Percentiles rank a stretch among this genome's conserved stretches.
Evolutionary conservation across 2,888 invertebrate species (phyloP).

Genomic region (Ectemnius lituratus): DNA sequence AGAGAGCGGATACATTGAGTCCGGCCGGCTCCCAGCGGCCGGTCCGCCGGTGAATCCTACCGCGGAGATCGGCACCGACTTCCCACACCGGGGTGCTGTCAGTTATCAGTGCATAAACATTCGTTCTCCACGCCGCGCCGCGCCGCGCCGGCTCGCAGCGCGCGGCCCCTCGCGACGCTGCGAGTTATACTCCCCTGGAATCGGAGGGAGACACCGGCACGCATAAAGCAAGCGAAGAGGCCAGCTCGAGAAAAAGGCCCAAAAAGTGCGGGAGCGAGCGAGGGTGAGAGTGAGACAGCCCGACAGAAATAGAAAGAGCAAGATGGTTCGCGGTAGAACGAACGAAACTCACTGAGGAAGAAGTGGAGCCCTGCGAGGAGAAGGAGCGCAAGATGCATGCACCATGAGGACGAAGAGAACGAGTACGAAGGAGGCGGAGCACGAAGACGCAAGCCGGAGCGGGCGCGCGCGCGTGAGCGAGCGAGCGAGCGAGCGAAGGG

Average conservation of each 20-base stretch:
- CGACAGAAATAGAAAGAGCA: no score
- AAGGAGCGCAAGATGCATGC: conserved; percentile 10
- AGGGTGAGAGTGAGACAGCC: no score
- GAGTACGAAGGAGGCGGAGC: conserved; percentile 50
- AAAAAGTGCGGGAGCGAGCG: conserved; percentile 1
- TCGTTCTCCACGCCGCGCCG: conserved; percentile 64
- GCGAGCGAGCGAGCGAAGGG: conserved; percentile 41
- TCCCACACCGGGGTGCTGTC: conserved; percentile 60
- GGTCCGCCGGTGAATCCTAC: conserved; percentile 30
- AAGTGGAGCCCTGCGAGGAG: conserved; percentile 18
- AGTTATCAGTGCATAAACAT: conserved; percentile 71
- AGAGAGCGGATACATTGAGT: background rate
- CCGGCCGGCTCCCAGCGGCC: conserved; percentile 11
- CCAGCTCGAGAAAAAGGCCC: background rate
- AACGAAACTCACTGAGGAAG: conserved; percentile 6
- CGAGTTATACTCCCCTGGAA: conserved; percentile 60
- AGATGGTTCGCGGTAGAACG: background rate
- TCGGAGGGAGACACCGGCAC: conserved; percentile 54
- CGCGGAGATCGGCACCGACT: conserved; percentile 50
- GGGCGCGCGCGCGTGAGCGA: no score
- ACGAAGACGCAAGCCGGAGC: conserved; percentile 43
- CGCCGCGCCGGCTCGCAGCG: conserved; percentile 24
- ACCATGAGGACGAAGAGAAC: conserved; percentile 13
- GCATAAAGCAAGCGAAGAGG: conserved; percentile 63
- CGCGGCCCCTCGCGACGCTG: conserved; percentile 47